phyloP scores from a whole-genome alignment of 2,888 invertebrate species.

The Chymomyza caudatula region DNA sequence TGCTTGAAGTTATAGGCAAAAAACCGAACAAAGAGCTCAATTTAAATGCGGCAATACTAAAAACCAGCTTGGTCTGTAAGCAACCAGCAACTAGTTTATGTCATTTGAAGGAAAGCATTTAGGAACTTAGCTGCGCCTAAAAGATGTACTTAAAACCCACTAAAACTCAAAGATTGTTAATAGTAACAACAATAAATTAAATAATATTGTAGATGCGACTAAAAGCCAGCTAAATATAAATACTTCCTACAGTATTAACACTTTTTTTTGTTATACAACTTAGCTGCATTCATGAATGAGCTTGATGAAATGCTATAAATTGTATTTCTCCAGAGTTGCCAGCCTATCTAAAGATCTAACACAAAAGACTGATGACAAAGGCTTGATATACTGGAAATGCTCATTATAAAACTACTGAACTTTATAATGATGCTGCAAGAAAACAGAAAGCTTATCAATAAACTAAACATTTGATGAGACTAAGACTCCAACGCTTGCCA shows the following conservation, averaged over 20 bases:
- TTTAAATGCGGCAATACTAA: too few species aligned
- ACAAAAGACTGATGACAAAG: background rate
- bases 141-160: too few species aligned
- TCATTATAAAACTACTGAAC: background rate
- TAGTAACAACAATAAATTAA: background rate
- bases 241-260: background rate
- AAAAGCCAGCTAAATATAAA: too few species aligned
- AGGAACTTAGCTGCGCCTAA: too few species aligned
- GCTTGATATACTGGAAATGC: background rate
- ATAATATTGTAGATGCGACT: background rate
- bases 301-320: background rate
- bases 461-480: background rate
- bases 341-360: background rate
- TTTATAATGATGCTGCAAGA: background rate
- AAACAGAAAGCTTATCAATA: background rate
- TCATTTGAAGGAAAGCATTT: too few species aligned
- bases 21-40: too few species aligned
- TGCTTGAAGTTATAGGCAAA: too few species aligned
- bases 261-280: background rate
- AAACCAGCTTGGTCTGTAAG: too few species aligned
- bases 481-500: too few species aligned
- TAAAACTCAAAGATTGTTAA: too few species aligned
- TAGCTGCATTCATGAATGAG: background rate
- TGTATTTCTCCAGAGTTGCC: background rate
- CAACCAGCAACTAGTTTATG: too few species aligned